Evolutionary conservation across 2,113 vertebrate species (phyloP), one percentile per base, ranked within the genome.

Genomic region (Myocastor coypus): DNA sequence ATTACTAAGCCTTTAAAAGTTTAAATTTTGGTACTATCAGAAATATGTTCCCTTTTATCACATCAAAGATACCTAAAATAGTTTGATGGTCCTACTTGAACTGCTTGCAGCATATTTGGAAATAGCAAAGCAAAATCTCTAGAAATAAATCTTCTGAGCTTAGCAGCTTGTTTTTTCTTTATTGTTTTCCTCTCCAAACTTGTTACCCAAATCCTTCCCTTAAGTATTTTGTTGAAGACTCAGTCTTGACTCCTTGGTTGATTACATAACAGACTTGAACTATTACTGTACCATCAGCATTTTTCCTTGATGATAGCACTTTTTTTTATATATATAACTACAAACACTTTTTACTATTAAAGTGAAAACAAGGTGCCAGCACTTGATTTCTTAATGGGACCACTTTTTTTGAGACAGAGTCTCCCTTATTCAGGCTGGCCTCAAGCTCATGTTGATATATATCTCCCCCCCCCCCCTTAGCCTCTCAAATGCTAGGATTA

Each of bases 111-210:
- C 42, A 78, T 84, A 80, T 92, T 83, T 28, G 83, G 12, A 84
- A 94, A 71, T 37, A 87, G 46, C 19, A 94, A 96, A 77, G 77
- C 42, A 86, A 22, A 88, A 73, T 71, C 93, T 94, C 46, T 78
- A 93, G 87, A 95, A 86, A 71, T 89, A 94, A 84, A 37, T 68
- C n/a, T 42, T 30, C 2, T 24, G 28, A 87, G 9, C 85, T 95
- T 93, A 16, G 50, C 86, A 96, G 66, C n/a, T 46, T 37, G 26
- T 34, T 80, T 85, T 96, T 96, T 89, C 26, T 68, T 69, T 37
- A 16, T 73, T 85, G 0, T 85, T 73, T 90, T 85, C 73, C 50
- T 22, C 12, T 22, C 55, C 40, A 69, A 82, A 28, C 40, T 80
- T 88, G 8, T n/a, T 71, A 71, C 20, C 69, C 69, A 16, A 26